Evolutionary conservation across 2,888 invertebrate species (phyloP), one percentile per base, ranked within the genome.

Genomic region (Drosophila melanosoma): DNA sequence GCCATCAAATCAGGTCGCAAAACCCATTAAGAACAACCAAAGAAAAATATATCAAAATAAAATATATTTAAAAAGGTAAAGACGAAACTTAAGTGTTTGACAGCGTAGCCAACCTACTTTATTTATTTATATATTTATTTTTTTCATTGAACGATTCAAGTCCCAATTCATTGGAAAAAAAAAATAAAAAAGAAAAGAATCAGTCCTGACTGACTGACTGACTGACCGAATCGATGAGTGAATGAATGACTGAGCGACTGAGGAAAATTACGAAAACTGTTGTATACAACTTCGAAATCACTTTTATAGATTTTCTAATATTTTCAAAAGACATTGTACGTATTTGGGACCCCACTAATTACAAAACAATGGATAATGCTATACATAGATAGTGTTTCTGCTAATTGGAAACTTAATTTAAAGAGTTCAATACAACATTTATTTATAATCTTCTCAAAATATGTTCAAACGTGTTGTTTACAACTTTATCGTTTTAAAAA

Each of bases 141-240:
- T 89, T 79, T 74, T 82, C 77, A 89, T 87, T 89, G 89, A 84
- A 79, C 76, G 79, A 87, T 81, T 74, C 78, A 69, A 54, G 61
- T 79, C 69, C 69, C 79, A 83, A 89, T 85, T 87, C 89, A 82
- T 89, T 84, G 71, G 87, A 87, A 82, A 35, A 32, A 54, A 20
- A 6, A 20, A 26, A 26, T 26, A 26, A 29, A 29, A 6, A 29
- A 87, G 79, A 26, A 33, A 56, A 17, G 4, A 20, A 17, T 57
- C 40, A 32, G 15, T 32, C 32, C 40, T 17, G 57, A n/a, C 11
- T 54, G 17, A 45, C 45, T 54, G 17, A 45, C 45, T 45, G 45
- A 20, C 11, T 45, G 6, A 42, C 17, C 10, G n/a, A 29, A n/a
- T 40, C 15, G 2, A 7, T 8, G 56, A 40, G 15, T n/a, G n/a